Conservation (phyloP, 2,113 vertebrate genomes). For the Meles meles region DNA sequence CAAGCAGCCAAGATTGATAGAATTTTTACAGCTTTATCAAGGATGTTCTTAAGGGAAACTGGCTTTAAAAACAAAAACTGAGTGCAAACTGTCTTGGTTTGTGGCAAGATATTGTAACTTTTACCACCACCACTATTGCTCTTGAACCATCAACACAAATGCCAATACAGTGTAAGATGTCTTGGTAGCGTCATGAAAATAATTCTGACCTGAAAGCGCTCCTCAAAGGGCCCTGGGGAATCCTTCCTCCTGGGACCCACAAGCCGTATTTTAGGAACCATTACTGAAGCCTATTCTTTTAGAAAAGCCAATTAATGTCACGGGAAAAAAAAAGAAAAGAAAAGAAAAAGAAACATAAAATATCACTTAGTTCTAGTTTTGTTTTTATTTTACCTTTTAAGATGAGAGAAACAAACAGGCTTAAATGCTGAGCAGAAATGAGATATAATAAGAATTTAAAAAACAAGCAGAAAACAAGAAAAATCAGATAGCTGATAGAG, state of each 20-base stretch:
- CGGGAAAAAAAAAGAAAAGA: neutral
- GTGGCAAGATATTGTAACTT: neutral
- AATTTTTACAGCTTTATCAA: neutral
- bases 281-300: neutral
- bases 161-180: neutral
- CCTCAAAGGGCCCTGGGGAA: neutral
- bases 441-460: neutral
- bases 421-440: neutral
- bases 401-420: neutral
- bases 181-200: neutral
- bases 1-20: neutral
- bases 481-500: neutral
- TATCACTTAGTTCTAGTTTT: neutral
- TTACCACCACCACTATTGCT: neutral
- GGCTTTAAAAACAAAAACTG: neutral
- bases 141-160: neutral
- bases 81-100: neutral
- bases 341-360: neutral
- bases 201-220: neutral
- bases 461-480: neutral
- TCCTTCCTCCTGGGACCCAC: neutral
- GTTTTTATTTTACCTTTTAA: slow-evolving; percentile 4
- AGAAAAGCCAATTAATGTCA: neutral
- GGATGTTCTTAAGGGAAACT: neutral
- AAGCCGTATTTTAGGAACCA: neutral